Evolutionary conservation across 2,113 vertebrate species (phyloP), one percentile per base, ranked within the genome.

Genomic region (Pimephales promelas): DNA sequence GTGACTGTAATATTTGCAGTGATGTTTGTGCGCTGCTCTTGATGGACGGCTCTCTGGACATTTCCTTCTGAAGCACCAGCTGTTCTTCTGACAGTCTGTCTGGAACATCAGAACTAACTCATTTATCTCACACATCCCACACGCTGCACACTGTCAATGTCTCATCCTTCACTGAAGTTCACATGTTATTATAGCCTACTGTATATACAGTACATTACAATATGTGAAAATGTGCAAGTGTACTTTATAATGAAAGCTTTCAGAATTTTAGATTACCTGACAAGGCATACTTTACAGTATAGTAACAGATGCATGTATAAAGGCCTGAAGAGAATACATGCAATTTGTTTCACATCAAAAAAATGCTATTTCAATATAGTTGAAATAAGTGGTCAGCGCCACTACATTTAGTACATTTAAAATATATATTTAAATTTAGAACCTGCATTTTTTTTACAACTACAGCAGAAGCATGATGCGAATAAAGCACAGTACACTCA

Each of bases 11-110:
- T 64, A 66, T 79, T 31, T 83, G 64, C 45, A 13, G 28, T 28
- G 22, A 28, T 62, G 5, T 79, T 45, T 83, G 10, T 64, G 43
- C 22, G 31, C 47, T 34, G 18, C 64, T 16, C 79, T 81, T 78
- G 80, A 79, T 54, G 61, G 81, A 74, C 40, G 59, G 47, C 13
- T 49, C 43, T 20, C 26, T 57, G 59, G 70, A 66, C 34, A 79
- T 81, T 83, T 59, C 86, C 47, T 59, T 47, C 54, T 81, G 79
- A 49, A 78, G 59, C 26, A 22, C 71, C 61, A 86, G 79, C 18
- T 85, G 87, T 79, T 72, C 73, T 18, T 77, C 79, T 80, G 85
- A 86, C 85, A 84, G 78, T 84, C 75, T 81, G 68, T 78, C 52
- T 77, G 77, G 83, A 77, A 84, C 82, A 83, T 80, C 83, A 34